Evolutionary conservation across 2,797 vertebrate genomes (phyloP).

Genomic region (Arctocebus calabarensis): DNA sequence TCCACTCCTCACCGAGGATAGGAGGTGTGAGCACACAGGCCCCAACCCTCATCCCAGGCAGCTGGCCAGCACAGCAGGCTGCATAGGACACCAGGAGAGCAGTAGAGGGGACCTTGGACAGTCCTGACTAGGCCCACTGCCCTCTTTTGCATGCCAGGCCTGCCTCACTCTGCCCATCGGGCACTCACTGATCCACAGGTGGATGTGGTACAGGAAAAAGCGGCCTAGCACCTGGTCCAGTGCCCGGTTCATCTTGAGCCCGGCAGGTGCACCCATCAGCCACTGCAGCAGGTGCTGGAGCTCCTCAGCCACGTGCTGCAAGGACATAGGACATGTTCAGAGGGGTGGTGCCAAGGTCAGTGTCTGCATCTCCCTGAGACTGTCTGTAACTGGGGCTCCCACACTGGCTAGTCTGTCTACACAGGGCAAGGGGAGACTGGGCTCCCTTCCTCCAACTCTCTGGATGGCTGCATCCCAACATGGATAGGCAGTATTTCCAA

Average conservation of each 20-base stretch:
- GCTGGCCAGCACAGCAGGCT: neutral
- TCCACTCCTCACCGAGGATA: neutral
- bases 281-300: slow-evolving; percentile 96
- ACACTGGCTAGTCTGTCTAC: neutral
- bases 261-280: slow-evolving; percentile 98
- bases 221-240: slow-evolving; percentile 97
- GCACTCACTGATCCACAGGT: slow-evolving; percentile 98
- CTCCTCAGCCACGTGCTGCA: slow-evolving; percentile 93
- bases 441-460: neutral
- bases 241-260: slow-evolving; percentile 98
- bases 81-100: neutral
- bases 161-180: neutral
- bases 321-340: slow-evolving; percentile 12
- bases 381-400: neutral
- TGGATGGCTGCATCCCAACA: neutral
- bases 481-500: neutral
- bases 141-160: too few species aligned
- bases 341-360: neutral
- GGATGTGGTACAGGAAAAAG: slow-evolving; percentile 99
- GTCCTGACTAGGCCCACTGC: neutral
- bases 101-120: neutral
- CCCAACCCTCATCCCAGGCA: neutral
- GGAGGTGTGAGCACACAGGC: neutral
- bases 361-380: neutral
- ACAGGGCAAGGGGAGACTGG: neutral